Evolutionary conservation across 2,797 vertebrate genomes (phyloP).

Genomic region (Callimico goeldii): DNA sequence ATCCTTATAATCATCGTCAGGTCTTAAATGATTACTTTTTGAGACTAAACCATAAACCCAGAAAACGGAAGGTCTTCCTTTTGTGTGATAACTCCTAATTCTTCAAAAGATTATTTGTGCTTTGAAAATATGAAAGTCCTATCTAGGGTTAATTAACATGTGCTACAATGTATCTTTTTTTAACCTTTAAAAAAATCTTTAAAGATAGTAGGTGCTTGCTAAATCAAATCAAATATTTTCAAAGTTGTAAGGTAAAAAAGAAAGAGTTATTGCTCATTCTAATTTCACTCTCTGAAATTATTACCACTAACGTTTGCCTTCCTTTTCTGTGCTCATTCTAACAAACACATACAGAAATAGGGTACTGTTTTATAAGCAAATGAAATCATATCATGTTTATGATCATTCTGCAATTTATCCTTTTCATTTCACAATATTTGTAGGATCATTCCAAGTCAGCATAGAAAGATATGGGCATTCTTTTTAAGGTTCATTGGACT

Average conservation of each 20-base stretch:
- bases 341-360: neutral
- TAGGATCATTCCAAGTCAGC: neutral
- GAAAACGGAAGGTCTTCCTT: constrained; percentile 14
- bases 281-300: neutral
- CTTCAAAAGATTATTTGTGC: neutral
- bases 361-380: neutral
- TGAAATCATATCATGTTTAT: neutral
- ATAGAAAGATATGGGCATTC: neutral
- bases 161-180: neutral
- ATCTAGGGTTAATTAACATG: neutral
- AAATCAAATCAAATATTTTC: neutral
- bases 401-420: neutral
- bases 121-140: neutral
- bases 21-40: constrained; percentile 19
- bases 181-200: neutral
- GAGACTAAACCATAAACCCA: neutral
- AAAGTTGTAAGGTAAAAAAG: neutral
- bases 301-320: neutral
- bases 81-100: neutral
- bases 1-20: neutral
- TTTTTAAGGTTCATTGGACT: neutral
- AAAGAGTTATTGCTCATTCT: neutral
- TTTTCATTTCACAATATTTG: neutral
- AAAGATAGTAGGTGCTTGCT: neutral
- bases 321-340: neutral